phyloP scores from a whole-genome alignment of 2,888 invertebrate genomes.

The Callosobruchus maculatus region DNA sequence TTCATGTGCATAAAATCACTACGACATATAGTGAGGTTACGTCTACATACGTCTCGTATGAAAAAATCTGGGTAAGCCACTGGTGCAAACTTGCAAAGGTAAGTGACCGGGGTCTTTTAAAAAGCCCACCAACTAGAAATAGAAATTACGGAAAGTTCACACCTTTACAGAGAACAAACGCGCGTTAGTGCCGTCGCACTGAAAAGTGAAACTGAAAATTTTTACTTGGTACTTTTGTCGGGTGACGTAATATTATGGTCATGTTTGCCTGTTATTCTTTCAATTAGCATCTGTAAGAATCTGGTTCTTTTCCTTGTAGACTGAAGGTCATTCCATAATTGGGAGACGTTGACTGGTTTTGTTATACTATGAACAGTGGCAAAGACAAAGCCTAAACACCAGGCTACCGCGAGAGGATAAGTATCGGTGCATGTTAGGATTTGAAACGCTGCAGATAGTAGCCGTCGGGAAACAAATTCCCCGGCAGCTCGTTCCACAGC shows the following conservation, averaged over 20 bases:
- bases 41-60: no score
- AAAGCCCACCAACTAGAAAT: background rate
- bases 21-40: no score
- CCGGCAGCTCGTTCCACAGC: no score
- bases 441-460: no score
- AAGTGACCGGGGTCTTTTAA: slow-evolving; percentile 17
- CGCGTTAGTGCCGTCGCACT: background rate
- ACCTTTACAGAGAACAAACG: background rate
- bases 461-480: no score
- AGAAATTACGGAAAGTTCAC: slow-evolving; percentile 5
- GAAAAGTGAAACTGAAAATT: background rate
- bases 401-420: no score
- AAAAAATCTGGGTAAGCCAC: background rate
- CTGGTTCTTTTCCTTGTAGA: background rate
- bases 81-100: slow-evolving; percentile 16
- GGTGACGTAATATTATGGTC: background rate
- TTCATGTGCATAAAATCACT: no score
- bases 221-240: background rate
- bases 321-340: background rate
- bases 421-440: no score
- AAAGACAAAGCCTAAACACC: no score
- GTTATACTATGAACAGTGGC: no score
- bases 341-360: no score
- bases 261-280: background rate
- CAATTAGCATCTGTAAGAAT: background rate